A percentile compares a stretch with the other conserved stretches of the same genome.
phyloP scores from a whole-genome alignment of 2,797 vertebrate genomes.

The Florisuga fusca region DNA sequence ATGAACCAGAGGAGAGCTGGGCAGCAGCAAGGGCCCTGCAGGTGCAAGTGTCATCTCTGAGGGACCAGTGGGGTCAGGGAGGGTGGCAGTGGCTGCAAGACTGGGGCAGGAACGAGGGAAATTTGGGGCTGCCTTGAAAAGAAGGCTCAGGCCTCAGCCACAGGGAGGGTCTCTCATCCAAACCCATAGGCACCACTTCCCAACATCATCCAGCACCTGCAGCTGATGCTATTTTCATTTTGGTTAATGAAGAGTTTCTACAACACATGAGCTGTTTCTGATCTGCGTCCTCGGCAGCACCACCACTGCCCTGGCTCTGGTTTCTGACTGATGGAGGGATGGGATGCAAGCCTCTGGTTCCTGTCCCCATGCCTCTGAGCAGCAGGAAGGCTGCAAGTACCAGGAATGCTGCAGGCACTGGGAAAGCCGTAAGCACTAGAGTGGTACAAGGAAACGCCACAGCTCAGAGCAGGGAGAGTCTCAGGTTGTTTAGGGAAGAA shows the following conservation, averaged over 20 bases:
- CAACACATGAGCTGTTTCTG: background rate
- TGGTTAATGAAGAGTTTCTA: background rate
- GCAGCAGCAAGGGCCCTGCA: background rate
- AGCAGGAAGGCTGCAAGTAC: background rate
- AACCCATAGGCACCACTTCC: background rate
- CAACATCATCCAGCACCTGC: background rate
- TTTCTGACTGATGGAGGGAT: fast-evolving
- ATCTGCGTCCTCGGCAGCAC: fast-evolving
- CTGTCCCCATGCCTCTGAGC: background rate
- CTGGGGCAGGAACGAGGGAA: background rate
- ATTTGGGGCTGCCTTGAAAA: background rate
- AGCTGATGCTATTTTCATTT: background rate
- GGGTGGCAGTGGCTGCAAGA: background rate
- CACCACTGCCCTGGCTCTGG: fast-evolving
- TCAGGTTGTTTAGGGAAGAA: background rate
- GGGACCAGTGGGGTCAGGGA: fast-evolving
- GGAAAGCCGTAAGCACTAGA: no score
- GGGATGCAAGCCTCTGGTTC: fast-evolving
- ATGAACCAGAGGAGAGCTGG: fast-evolving
- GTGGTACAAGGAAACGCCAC: no score
- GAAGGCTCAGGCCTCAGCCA: background rate
- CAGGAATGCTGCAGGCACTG: background rate
- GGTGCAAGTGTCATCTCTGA: background rate
- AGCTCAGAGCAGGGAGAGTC: no score
- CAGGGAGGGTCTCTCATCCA: fast-evolving